Percentiles rank a stretch among this genome's conserved stretches.
Evolutionary conservation across 1,140 invertebrate genomes (phyloP).

Genomic region (Asobara japonica): DNA sequence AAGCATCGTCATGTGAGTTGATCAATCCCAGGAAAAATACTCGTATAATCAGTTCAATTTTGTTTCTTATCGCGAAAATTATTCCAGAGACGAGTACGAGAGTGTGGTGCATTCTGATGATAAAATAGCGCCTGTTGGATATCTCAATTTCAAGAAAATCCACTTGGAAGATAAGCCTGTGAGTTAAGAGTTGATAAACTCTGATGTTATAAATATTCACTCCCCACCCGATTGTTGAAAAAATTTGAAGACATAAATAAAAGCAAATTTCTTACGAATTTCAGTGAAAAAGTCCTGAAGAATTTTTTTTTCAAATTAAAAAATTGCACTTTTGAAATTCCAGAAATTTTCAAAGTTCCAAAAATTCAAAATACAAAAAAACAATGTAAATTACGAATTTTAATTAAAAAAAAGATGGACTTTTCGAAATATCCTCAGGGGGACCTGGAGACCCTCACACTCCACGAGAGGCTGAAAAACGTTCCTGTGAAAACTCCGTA

Average conservation of each 20-base stretch:
- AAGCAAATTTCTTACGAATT: too few relatives aligned
- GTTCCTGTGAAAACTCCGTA: slow-evolving; percentile 69
- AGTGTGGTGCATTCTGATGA: slow-evolving; percentile 89
- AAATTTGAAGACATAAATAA: too few relatives aligned
- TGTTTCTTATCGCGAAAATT: slow-evolving; percentile 42
- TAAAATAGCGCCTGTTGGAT: slow-evolving; percentile 92
- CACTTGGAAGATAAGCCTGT: slow-evolving; percentile 77
- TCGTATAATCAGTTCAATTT: slow-evolving; percentile 11
- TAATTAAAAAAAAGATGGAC: slow-evolving; percentile 6
- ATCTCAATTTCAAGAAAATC: slow-evolving; percentile 87
- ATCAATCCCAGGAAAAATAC: slow-evolving; percentile 4
- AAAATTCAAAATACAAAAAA: too few relatives aligned
- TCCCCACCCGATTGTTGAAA: not conserved
- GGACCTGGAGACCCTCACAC: slow-evolving; percentile 54
- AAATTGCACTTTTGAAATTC: too few relatives aligned
- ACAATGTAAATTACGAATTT: too few relatives aligned
- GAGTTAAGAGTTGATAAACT: slow-evolving; percentile 50
- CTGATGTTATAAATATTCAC: not conserved
- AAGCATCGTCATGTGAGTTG: slow-evolving; percentile 86
- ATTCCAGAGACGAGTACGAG: slow-evolving; percentile 86
- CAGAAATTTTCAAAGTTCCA: too few relatives aligned
- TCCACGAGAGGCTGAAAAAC: slow-evolving; percentile 65
- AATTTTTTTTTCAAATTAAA: too few relatives aligned
- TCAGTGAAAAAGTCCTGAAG: too few relatives aligned
- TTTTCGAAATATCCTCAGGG: slow-evolving; percentile 45